These are phyloP conservation scores for Pteruthius melanotis DNA, from an alignment of 2,113 vertebrate genomes.

Conservation along the genomic window DNA sequence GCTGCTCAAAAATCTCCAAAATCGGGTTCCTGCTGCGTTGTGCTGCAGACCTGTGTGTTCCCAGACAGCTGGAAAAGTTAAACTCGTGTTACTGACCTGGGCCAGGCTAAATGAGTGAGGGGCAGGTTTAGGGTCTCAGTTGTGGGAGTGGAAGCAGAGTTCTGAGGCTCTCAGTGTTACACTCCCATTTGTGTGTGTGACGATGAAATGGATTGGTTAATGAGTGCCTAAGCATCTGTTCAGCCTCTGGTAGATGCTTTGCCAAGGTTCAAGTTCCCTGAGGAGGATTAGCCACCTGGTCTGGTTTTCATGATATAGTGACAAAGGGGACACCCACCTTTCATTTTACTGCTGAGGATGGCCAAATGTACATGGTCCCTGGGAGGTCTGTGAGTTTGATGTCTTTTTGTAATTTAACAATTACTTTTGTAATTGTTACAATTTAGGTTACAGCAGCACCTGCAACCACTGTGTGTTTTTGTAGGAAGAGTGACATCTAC, in stretches of 20 bases:
- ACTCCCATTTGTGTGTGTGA: constrained; percentile 11
- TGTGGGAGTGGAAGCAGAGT: background rate
- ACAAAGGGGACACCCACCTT: constrained; percentile 61
- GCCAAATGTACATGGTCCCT: background rate
- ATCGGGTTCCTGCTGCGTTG: background rate
- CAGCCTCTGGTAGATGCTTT: constrained; percentile 48
- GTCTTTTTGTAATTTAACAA: background rate
- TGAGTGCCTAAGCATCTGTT: constrained; percentile 63
- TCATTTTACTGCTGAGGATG: background rate
- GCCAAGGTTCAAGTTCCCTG: constrained; percentile 61
- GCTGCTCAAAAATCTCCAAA: background rate
- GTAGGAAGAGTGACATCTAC: background rate
- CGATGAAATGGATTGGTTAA: constrained; percentile 60
- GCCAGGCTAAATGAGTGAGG: background rate
- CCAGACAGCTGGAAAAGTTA: background rate
- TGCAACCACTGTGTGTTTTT: background rate
- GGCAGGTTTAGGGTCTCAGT: background rate
- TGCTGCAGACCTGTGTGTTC: background rate
- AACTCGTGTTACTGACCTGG: background rate
- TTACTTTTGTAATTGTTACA: constrained; percentile 1
- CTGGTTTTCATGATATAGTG: constrained; percentile 40
- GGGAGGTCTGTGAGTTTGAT: background rate
- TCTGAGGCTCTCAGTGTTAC: constrained; percentile 32
- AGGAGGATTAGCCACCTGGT: constrained; percentile 69
- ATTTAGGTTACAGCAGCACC: background rate